Evolutionary conservation across 2,113 vertebrate genomes (phyloP).

Genomic region (Brachionichthys hirsutus): DNA sequence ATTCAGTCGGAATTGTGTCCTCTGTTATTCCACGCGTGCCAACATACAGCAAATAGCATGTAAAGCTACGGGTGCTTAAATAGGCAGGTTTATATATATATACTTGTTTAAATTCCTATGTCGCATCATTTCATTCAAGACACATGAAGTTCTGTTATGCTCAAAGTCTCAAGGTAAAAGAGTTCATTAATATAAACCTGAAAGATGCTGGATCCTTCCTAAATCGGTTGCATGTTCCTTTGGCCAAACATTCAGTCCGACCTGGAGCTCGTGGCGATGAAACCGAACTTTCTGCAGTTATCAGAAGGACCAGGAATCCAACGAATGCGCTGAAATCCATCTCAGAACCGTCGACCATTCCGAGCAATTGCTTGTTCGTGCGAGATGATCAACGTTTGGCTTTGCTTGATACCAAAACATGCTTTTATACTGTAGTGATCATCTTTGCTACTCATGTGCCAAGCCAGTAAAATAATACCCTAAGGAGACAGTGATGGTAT

Average conservation of each 20-base stretch:
- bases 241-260: slow-evolving; percentile 54
- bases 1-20: slow-evolving; percentile 4
- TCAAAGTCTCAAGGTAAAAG: slow-evolving; percentile 24
- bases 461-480: slow-evolving; percentile 11
- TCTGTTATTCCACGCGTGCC: slow-evolving; percentile 10
- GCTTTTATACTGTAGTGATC: slow-evolving; percentile 30
- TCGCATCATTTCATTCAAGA: neutral
- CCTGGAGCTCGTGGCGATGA: slow-evolving; percentile 63
- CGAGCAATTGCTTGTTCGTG: slow-evolving; percentile 19
- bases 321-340: slow-evolving; percentile 22
- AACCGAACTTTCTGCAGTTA: slow-evolving; percentile 8
- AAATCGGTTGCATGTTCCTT: slow-evolving; percentile 40
- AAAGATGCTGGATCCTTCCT: too few relatives aligned
- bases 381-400: slow-evolving; percentile 27
- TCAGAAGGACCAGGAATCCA: slow-evolving; percentile 7
- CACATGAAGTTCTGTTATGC: slow-evolving; percentile 3
- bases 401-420: slow-evolving; percentile 23
- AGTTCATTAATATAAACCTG: slow-evolving; percentile 16
- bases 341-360: slow-evolving; percentile 18
- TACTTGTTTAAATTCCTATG: neutral
- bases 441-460: slow-evolving; percentile 30
- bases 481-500: neutral
- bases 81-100: slow-evolving; percentile 1
- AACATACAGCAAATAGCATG: slow-evolving; percentile 19
- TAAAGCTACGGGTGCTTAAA: slow-evolving; percentile 18